Conservation (phyloP, 2,113 vertebrate species). For the Rhinoptilus africanus region DNA sequence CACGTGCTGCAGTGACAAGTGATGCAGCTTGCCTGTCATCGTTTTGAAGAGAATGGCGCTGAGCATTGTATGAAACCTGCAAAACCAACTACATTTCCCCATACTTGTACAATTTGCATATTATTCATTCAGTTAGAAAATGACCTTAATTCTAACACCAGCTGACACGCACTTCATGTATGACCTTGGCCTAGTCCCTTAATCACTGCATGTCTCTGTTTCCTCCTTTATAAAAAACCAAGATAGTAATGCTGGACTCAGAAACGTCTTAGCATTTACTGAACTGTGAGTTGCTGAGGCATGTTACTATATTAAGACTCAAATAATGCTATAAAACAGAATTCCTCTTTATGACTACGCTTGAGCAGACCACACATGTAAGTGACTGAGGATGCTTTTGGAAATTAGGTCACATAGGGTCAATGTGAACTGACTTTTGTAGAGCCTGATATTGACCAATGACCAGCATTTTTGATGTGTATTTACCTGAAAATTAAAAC, state of each 20-base stretch:
- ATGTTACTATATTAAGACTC: neutral
- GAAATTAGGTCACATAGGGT: neutral
- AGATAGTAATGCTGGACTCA: neutral
- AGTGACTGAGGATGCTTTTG: neutral
- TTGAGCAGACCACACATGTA: neutral
- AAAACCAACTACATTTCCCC: neutral
- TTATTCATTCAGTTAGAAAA: neutral
- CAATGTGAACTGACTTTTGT: neutral
- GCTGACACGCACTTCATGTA: neutral
- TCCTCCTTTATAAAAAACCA: neutral
- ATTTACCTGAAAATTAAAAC: slow-evolving; percentile 4
- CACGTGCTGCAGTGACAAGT: neutral
- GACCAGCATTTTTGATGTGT: neutral
- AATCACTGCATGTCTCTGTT: neutral
- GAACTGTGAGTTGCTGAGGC: neutral
- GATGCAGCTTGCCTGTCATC: neutral
- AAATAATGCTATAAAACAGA: neutral
- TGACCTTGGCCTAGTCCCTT: slow-evolving; percentile 30
- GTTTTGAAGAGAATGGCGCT: neutral
- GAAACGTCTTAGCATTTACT: neutral
- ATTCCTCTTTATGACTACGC: neutral
- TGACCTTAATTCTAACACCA: neutral
- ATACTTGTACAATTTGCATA: rapidly evolving
- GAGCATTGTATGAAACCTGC: neutral
- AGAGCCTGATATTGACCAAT: neutral